phyloP scores from a whole-genome alignment of 2,113 vertebrate genomes.

The Cyprichromis sp. region DNA sequence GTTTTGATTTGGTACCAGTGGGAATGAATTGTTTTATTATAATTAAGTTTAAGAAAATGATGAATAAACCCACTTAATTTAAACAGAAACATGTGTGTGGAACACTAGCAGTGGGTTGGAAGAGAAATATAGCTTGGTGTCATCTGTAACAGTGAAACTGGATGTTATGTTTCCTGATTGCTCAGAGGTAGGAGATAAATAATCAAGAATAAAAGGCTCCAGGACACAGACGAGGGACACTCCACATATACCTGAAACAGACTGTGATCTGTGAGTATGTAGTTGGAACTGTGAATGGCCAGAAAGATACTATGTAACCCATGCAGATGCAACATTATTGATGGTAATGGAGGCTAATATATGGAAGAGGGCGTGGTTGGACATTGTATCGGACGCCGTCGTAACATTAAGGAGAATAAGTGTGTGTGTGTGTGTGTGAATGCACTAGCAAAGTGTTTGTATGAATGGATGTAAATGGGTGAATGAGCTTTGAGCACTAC shows the following conservation, averaged over 20 bases:
- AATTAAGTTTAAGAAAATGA: neutral
- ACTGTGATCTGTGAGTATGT: neutral
- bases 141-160: neutral
- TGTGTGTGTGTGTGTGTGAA: neutral
- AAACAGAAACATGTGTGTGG: neutral
- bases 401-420: neutral
- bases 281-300: neutral
- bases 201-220: neutral
- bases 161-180: neutral
- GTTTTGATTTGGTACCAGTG: neutral
- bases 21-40: neutral
- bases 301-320: neutral
- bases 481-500: neutral
- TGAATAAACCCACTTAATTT: neutral
- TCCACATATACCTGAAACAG: neutral
- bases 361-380: neutral
- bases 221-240: neutral
- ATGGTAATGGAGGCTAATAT: neutral
- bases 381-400: neutral
- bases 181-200: neutral
- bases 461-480: neutral
- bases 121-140: neutral
- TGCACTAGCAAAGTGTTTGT: neutral
- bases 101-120: neutral
- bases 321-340: neutral